A percentile compares a stretch with the other conserved stretches of the same genome.
Conservation (phyloP, 2,113 vertebrate species). For the Epinephelus lanceolatus region DNA sequence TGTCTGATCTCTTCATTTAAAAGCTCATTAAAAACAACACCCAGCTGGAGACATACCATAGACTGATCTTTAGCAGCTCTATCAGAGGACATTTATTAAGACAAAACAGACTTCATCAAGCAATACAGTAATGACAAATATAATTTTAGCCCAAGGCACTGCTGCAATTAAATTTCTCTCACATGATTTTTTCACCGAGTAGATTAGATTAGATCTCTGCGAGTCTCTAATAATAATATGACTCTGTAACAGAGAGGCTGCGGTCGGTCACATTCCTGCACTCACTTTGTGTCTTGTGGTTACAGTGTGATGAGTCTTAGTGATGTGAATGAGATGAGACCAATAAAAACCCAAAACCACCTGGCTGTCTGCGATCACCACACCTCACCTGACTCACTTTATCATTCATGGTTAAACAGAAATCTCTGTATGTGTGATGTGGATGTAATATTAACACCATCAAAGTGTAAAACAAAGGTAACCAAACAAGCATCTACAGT, state of each 20-base stretch:
- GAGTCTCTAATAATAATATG: conserved; percentile 40
- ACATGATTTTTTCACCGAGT: conserved; percentile 37
- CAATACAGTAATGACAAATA: conserved; percentile 13
- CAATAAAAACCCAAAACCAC: not conserved
- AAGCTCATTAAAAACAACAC: conserved; percentile 22
- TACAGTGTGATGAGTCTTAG: conserved; percentile 11
- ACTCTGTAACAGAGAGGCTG: conserved; percentile 36
- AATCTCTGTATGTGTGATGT: not conserved
- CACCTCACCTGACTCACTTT: conserved; percentile 1
- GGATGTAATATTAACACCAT: too few species aligned
- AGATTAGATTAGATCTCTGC: conserved; percentile 52
- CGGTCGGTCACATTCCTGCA: conserved; percentile 23
- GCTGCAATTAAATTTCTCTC: conserved; percentile 35
- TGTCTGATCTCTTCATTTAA: conserved; percentile 60
- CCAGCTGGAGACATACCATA: conserved; percentile 1
- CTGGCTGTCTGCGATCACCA: not conserved
- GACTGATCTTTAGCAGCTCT: conserved; percentile 23
- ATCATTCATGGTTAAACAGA: too few species aligned
- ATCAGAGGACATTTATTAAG: conserved; percentile 18
- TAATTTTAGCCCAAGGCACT: conserved; percentile 28
- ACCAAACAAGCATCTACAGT: not conserved
- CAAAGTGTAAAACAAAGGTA: not conserved
- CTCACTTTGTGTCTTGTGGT: conserved; percentile 44
- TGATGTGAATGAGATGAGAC: conserved; percentile 21
- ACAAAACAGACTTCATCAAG: conserved; percentile 17